phyloP scores from a whole-genome alignment of 2,888 invertebrate species.

The Nemapogon koenigi region DNA sequence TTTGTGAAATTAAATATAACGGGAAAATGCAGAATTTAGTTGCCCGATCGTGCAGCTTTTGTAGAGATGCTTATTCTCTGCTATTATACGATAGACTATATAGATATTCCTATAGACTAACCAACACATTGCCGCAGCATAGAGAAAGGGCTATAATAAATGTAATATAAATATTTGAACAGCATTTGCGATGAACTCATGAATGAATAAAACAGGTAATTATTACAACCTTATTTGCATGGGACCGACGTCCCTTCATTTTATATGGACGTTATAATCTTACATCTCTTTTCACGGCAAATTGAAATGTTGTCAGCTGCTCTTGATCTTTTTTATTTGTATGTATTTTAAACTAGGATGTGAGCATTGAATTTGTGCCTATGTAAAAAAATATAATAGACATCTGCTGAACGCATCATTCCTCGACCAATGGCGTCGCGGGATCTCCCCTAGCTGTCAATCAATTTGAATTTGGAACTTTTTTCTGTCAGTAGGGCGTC shows the following conservation, averaged over 20 bases:
- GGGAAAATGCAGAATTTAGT: too few species aligned
- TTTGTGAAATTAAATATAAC: too few species aligned
- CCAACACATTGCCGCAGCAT: too few species aligned
- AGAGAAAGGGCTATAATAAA: too few species aligned
- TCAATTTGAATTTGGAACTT: slow-evolving; percentile 42
- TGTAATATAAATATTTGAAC: too few species aligned
- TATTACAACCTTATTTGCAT: slow-evolving; percentile 23
- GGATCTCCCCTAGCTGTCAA: slow-evolving; percentile 61
- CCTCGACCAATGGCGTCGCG: slow-evolving; percentile 44
- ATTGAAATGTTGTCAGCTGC: slow-evolving; percentile 47
- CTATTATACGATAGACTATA: too few species aligned
- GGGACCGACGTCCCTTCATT: slow-evolving; percentile 19
- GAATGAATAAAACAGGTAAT: slow-evolving; percentile 1
- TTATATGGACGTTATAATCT: slow-evolving; percentile 33
- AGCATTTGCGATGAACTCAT: neutral
- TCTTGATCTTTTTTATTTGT: slow-evolving; percentile 30
- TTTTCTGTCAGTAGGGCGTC: slow-evolving; percentile 44
- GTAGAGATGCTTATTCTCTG: too few species aligned
- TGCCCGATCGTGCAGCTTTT: too few species aligned
- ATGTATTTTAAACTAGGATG: too few species aligned
- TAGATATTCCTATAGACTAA: too few species aligned
- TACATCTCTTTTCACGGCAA: slow-evolving; percentile 38
- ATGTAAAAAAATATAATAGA: slow-evolving; percentile 31
- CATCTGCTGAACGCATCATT: slow-evolving; percentile 55
- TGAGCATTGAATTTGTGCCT: slow-evolving; percentile 15